Evolutionary conservation across 2,888 invertebrate genomes (phyloP), one percentile per base, ranked within the genome.

Genomic region (Epinotia demarniana): DNA sequence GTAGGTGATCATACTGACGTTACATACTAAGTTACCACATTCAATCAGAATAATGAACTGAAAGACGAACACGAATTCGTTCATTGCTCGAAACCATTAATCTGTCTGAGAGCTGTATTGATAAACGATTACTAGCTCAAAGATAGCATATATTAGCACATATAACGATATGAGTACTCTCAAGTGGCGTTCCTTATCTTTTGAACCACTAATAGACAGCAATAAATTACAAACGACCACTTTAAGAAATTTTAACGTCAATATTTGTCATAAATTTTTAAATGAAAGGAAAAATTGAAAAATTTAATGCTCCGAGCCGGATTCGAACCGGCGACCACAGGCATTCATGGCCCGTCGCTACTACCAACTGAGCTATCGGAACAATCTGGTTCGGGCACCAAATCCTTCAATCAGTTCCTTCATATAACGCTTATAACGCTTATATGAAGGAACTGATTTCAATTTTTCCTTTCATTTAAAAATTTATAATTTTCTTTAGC

Each of bases 111-210:
- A 67, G 9, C 6, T 23, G 39, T 43, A 71, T 27, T 64, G 16
- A 66, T 73, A 68, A 61, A 53, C 46, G 8, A 18, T 43, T 61
- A 67, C 61, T 61, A 55, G 49, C 68, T 67, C 43, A 73, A 53
- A 68, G 67, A 67, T 68, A 60, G 19, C 33, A 61, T 58, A 62
- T 49, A 46, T 73, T 67, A 69, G 73, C 13, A n/a, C n/a, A n/a
- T n/a, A n/a, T 67, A 67, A 63, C 19, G 39, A 68, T 62, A 18
- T 16, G 23, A 49, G 12, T 64, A 53, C 43, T 33, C 61, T 60
- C 69, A 63, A 57, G 68, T 67, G 62, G 23, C 43, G 23, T 57
- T 57, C 60, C 49, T 60, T 75, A 64, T 75, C 74, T 69, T 5
- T 64, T 13, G 33, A 60, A 58, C 64, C n/a, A 63, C 57, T 64